Evolutionary conservation across 2,888 invertebrate species (phyloP), one percentile per base, ranked within the genome.

Genomic region (Apodemia mormo): DNA sequence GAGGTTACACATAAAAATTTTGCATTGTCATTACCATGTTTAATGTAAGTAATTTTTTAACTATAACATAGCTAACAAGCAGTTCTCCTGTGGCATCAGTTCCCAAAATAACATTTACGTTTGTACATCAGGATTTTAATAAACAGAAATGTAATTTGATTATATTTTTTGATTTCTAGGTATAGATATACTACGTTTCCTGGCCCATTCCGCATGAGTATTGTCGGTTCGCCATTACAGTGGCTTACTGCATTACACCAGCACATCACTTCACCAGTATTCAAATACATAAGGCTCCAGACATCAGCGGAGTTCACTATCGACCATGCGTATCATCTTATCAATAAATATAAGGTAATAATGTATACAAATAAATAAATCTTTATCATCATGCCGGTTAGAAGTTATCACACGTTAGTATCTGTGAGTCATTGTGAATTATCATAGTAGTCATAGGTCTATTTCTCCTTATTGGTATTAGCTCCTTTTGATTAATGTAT

Each of bases 211-310:
- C 79, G 79, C 0, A 76, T 89, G 74, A 78, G 81, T 0, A 30
- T 92, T 40, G 71, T 90, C 1, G 83, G 78, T 0, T 81, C 91
- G 0, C 90, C 90, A 0, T 77, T 92, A 0, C 92, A 92, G 70
- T 92, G 92, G 92, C 71, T 91, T 72, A 88, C 91, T 0, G 88
- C 90, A 0, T 73, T 91, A 22, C 75, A 89, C 40, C 82, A 82
- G 49, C 89, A 82, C 71, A 70, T 86, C 0, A 56, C 81, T 1
- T 84, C 88, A 0, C 84, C 90, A 6, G 80, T 91, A 1, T 61
- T 89, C 33, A 81, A 83, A 56, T 85, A 83, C 72, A 80, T 84
- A 0, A 79, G 90, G 1, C 78, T 92, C 14, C 85, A 89, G 68
- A 82, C 87, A 0, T 90, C 92, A 0, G 70, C 70, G 7, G 43